Conservation (phyloP, 2,797 vertebrate genomes). For the Intellagama lesueurii region DNA sequence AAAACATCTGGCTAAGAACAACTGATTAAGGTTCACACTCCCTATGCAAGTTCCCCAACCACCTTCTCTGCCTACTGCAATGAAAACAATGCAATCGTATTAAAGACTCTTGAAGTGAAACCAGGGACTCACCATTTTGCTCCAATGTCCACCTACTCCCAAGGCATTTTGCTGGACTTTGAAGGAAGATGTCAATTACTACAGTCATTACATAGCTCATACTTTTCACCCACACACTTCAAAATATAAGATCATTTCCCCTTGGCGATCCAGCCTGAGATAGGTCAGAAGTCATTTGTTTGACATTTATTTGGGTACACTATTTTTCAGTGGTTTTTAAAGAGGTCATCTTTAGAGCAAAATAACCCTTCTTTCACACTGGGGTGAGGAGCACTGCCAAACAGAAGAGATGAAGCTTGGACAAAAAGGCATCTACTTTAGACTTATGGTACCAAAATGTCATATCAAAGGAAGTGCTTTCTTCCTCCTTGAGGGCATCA, state of each 20-base stretch:
- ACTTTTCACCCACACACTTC: no score
- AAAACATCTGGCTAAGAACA: no score
- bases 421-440: conserved; percentile 2
- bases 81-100: background rate
- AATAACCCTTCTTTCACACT: background rate
- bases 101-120: no score
- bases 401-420: conserved; percentile 22
- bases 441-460: background rate
- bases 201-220: background rate
- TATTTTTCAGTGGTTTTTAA: background rate
- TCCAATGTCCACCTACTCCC: no score
- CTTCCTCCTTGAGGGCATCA: background rate
- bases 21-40: background rate
- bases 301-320: background rate
- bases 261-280: background rate
- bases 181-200: background rate
- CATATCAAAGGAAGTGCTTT: background rate
- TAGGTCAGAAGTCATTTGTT: conserved; percentile 7
- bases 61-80: background rate
- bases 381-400: conserved; percentile 3
- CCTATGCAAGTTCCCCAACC: background rate
- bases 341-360: conserved; percentile 6
- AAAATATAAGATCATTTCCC: background rate
- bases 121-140: background rate
- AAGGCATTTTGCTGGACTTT: background rate